phyloP scores from a whole-genome alignment of 2,888 invertebrate species.

The Caenorhabditis becei region DNA sequence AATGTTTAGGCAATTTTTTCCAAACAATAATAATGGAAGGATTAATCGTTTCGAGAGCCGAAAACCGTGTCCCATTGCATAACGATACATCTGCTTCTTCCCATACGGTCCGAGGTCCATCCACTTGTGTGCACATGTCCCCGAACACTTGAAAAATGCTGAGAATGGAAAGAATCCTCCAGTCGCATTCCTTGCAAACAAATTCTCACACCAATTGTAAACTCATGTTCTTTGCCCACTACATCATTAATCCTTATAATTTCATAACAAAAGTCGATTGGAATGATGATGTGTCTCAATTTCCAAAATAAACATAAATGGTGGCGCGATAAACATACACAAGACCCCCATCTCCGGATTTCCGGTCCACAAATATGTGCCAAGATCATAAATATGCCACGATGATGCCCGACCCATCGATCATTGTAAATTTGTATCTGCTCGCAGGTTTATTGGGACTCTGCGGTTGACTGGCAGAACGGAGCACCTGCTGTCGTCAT shows the following conservation, averaged over 20 bases:
- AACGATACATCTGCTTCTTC: constrained; percentile 50
- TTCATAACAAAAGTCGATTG: constrained; percentile 61
- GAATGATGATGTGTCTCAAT: constrained; percentile 48
- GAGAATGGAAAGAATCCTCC: neutral
- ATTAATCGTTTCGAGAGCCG: constrained; percentile 47
- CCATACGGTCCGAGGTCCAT: constrained; percentile 52
- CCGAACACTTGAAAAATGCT: constrained; percentile 18
- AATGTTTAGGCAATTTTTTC: constrained; percentile 26
- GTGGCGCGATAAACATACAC: constrained; percentile 60
- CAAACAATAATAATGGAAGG: constrained; percentile 46
- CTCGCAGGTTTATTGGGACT: constrained; percentile 57
- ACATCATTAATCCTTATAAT: constrained; percentile 54
- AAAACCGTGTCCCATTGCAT: constrained; percentile 49
- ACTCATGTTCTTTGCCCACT: constrained; percentile 53
- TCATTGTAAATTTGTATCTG: constrained; percentile 64
- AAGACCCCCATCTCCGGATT: constrained; percentile 21
- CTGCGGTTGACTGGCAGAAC: constrained; percentile 55
- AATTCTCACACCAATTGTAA: constrained; percentile 38
- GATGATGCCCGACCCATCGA: constrained; percentile 43
- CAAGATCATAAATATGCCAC: constrained; percentile 63
- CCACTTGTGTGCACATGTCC: constrained; percentile 45
- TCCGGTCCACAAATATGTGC: constrained; percentile 61
- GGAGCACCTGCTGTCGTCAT: constrained; percentile 54
- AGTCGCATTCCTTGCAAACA: neutral
- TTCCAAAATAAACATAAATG: constrained; percentile 61